Conservation (phyloP, 2,113 vertebrate species). For the Rhinopithecus roxellana region DNA sequence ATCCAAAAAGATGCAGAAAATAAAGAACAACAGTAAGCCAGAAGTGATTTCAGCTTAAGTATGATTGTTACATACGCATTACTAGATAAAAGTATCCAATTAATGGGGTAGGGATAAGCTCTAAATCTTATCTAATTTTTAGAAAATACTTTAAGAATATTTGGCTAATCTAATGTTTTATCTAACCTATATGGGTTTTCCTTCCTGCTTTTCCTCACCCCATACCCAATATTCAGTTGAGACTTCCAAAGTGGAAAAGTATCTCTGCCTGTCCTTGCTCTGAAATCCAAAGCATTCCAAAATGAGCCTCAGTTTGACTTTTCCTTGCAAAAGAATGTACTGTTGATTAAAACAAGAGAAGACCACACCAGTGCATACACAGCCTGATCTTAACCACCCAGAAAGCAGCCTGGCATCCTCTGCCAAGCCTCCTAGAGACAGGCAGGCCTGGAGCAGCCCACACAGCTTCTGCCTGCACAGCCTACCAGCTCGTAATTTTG, state of each 20-base stretch:
- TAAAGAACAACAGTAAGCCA: slow-evolving; percentile 62
- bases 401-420: neutral
- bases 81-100: slow-evolving; percentile 32
- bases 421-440: neutral
- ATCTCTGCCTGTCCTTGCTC: neutral
- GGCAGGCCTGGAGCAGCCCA: neutral
- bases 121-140: slow-evolving; percentile 20
- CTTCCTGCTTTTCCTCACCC: slow-evolving; percentile 19
- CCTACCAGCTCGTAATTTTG: neutral
- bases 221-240: slow-evolving; percentile 46
- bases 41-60: slow-evolving; percentile 56
- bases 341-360: slow-evolving; percentile 29
- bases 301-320: slow-evolving; percentile 13
- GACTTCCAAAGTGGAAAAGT: slow-evolving; percentile 67
- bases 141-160: slow-evolving; percentile 25
- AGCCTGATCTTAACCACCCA: neutral
- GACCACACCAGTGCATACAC: neutral
- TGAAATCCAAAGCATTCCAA: slow-evolving; percentile 8
- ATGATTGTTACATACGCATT: slow-evolving; percentile 17
- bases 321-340: neutral
- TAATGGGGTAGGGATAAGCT: neutral
- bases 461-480: neutral
- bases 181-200: slow-evolving; percentile 8
- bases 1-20: slow-evolving; percentile 56
- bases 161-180: slow-evolving; percentile 67